Evolutionary conservation across 2,888 invertebrate genomes (phyloP).

Genomic region (Cataglyphis livida): DNA sequence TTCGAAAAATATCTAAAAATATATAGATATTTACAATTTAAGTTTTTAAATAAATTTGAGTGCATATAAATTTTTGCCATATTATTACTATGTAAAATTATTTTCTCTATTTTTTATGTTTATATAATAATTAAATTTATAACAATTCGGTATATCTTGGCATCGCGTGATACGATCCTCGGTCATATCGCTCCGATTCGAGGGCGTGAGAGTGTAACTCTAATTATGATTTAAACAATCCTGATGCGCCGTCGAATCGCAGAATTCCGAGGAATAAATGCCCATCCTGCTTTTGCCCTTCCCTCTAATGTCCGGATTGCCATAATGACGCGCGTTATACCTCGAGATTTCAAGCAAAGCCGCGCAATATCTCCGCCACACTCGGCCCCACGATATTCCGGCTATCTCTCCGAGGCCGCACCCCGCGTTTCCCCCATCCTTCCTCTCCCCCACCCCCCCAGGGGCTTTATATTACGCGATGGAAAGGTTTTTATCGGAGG

Average conservation of each 20-base stretch:
- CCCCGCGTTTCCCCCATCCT: slow-evolving; percentile 64
- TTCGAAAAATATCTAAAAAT: not conserved
- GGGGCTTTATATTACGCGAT: slow-evolving; percentile 55
- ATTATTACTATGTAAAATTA: not conserved
- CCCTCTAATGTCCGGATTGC: slow-evolving; percentile 51
- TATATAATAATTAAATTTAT: not conserved
- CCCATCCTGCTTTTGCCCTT: not conserved
- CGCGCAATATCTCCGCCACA: slow-evolving; percentile 57
- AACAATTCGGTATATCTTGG: not conserved
- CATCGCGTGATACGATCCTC: not conserved
- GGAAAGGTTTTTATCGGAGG: slow-evolving; percentile 74
- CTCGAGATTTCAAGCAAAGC: slow-evolving; percentile 69
- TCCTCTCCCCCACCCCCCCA: slow-evolving; percentile 22
- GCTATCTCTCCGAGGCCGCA: slow-evolving; percentile 71
- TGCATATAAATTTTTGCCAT: not conserved
- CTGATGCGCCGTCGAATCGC: slow-evolving; percentile 16
- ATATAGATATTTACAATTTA: not conserved
- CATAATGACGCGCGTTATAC: slow-evolving; percentile 64
- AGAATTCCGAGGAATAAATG: slow-evolving; percentile 11
- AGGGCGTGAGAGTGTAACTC: not conserved
- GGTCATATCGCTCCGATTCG: not conserved
- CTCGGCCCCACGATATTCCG: slow-evolving; percentile 60
- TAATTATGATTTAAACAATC: slow-evolving; percentile 39
- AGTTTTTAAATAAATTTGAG: not conserved
- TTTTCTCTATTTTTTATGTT: not conserved